Evolutionary conservation across 2,888 invertebrate species (phyloP).

Genomic region (Acleris laterana): DNA sequence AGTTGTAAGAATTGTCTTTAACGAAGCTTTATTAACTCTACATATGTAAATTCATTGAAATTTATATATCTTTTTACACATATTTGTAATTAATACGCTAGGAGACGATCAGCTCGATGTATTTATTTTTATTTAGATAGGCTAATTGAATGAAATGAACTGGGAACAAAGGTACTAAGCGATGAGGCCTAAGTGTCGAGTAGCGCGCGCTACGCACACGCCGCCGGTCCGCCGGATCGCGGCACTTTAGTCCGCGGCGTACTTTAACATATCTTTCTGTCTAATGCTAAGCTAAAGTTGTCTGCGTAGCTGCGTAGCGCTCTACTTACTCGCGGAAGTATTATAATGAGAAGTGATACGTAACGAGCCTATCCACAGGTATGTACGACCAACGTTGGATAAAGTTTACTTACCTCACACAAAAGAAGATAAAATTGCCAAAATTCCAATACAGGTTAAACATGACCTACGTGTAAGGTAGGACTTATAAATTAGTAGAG

Average conservation of each 20-base stretch:
- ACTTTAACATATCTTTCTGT: conserved; percentile 72
- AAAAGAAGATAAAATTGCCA: conserved; percentile 25
- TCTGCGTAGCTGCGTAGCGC: conserved; percentile 54
- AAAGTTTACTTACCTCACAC: conserved; percentile 45
- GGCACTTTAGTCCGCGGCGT: conserved; percentile 51
- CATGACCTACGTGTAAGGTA: conserved; percentile 26
- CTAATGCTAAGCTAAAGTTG: conserved; percentile 52
- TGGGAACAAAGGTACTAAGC: conserved; percentile 77
- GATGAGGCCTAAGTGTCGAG: conserved; percentile 69
- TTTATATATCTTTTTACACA: conserved; percentile 82
- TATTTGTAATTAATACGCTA: conserved; percentile 78
- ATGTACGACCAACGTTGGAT: conserved; percentile 47
- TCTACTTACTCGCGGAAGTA: conserved; percentile 54
- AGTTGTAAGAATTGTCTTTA: conserved; percentile 79
- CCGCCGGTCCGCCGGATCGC: conserved; percentile 37
- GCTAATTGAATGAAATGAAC: conserved; percentile 76
- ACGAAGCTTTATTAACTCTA: conserved; percentile 84
- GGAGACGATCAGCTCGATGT: conserved; percentile 71
- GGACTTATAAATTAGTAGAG: conserved; percentile 21
- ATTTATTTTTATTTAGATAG: conserved; percentile 80
- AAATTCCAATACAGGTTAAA: conserved; percentile 35
- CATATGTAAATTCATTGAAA: conserved; percentile 83
- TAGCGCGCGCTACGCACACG: conserved; percentile 36
- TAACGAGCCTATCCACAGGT: conserved; percentile 54
- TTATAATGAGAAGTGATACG: conserved; percentile 52